phyloP scores from a whole-genome alignment of 2,797 vertebrate genomes.

The Paramormyrops hopkinsi region DNA sequence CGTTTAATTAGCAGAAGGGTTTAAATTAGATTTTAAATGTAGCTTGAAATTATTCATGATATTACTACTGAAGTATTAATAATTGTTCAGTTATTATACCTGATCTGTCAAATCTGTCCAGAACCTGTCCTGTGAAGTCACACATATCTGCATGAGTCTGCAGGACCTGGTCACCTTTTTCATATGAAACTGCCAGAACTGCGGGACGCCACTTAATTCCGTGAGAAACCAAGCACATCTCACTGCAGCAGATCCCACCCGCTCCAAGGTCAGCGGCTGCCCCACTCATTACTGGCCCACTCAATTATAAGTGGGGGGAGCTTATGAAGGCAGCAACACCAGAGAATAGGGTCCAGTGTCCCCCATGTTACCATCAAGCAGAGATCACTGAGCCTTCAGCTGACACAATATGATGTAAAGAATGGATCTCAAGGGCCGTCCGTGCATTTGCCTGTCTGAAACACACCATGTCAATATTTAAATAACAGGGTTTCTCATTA shows the following conservation, averaged over 20 bases:
- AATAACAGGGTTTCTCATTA: constrained; percentile 17
- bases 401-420: background rate
- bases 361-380: background rate
- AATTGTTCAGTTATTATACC: background rate
- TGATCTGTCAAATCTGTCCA: background rate
- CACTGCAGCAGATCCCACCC: background rate
- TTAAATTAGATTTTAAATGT: background rate
- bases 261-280: background rate
- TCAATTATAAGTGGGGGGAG: background rate
- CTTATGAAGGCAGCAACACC: background rate
- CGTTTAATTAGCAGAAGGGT: background rate
- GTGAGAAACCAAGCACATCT: background rate
- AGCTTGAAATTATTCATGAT: background rate
- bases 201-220: background rate
- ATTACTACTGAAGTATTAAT: background rate
- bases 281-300: background rate
- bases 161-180: background rate
- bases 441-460: background rate
- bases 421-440: background rate
- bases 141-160: background rate
- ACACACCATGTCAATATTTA: constrained; percentile 15
- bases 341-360: background rate
- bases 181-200: background rate
- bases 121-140: background rate
- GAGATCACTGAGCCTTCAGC: background rate